Evolutionary conservation across 2,797 vertebrate genomes (phyloP), one percentile per base, ranked within the genome.

Genomic region (Melanogrammus aeglefinus): DNA sequence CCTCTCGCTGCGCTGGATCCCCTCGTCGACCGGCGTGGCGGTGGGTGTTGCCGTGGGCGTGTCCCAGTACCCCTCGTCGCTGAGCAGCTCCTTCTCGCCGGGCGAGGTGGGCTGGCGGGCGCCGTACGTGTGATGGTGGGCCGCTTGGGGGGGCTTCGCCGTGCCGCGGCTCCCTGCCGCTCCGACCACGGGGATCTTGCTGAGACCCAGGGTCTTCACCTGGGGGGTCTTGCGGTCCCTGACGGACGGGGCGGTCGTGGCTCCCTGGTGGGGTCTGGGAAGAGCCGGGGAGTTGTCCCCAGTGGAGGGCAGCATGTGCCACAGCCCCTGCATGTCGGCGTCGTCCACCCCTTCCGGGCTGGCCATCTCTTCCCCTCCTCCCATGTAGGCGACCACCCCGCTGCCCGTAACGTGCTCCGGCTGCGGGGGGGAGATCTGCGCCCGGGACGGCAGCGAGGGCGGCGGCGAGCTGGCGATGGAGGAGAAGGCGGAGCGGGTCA

Each of bases 321-420:
- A 99, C 81, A 99, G 96, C 27, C 97, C 97, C 85, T 97, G 96
- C 90, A 98, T 95, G 80, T 93, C 96, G 12, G 96, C 96, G 81
- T 99, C 96, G 3, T 98, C 96, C 80, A 96, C 96, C 85, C 95
- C 96, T 14, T 99, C 98, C 0, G 98, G 97, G 90, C 96, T 99
- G 57, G 98, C 98, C 98, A 99, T 99, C 93, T 99, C 98, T 87
- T 99, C 98, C 76, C 98, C 98, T 72, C 97, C 98, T 39, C 98
- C 98, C 93, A 99, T 98, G 91, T 98, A 99, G 80, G 97, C 95
- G 85, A 98, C 95, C 90, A 97, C 94, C 7, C 95, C 94, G 21
- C 94, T 95, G 74, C 95, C 92, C 39, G 96, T 90, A 57, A 92
- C 94, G 89, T 96, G 97, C 90, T 93, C 93, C 71, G 86, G 90